These are phyloP conservation scores for Thaumatotibia leucotreta DNA, from an alignment of 1,140 invertebrate species.

Conservation along the genomic window DNA sequence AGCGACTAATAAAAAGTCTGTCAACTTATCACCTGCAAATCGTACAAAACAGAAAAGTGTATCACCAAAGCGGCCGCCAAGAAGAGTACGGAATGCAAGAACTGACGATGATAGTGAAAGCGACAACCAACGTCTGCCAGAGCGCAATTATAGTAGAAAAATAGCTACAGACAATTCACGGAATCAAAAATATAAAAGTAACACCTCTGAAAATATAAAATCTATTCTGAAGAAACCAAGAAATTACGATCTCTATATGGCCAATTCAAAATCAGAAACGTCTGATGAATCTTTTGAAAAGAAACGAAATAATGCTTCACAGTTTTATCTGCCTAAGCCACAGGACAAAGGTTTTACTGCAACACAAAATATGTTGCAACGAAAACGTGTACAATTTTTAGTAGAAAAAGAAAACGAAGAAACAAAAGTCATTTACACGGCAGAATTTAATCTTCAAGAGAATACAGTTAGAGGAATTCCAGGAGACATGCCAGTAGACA, in stretches of 20 bases:
- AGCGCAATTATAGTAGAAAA: constrained; percentile 51
- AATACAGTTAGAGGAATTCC: constrained; percentile 29
- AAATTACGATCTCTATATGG: constrained; percentile 47
- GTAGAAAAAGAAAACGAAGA: constrained; percentile 79
- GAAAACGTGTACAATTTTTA: constrained; percentile 80
- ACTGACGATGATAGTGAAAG: constrained; percentile 70
- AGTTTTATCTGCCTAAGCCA: constrained; percentile 82
- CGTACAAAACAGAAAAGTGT: constrained; percentile 67
- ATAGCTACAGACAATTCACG: constrained; percentile 28
- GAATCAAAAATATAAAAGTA: constrained; percentile 51
- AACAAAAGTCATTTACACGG: constrained; percentile 66
- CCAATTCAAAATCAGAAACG: constrained; percentile 38
- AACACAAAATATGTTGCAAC: constrained; percentile 53
- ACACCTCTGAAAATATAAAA: constrained; percentile 74
- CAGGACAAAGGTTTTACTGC: constrained; percentile 49
- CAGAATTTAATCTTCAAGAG: constrained; percentile 60
- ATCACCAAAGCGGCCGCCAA: constrained; percentile 66
- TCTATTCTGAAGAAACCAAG: constrained; percentile 83
- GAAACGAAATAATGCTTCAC: constrained; percentile 73
- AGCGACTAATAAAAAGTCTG: constrained; percentile 51
- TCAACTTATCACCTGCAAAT: constrained; percentile 43
- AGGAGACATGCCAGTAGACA: constrained; percentile 11
- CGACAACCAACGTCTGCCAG: constrained; percentile 60
- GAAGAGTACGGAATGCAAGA: constrained; percentile 58
- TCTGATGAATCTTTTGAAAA: constrained; percentile 49